Evolutionary conservation across 2,113 vertebrate species (phyloP), one percentile per base, ranked within the genome.

Genomic region (Greenwoodochromis staneri): DNA sequence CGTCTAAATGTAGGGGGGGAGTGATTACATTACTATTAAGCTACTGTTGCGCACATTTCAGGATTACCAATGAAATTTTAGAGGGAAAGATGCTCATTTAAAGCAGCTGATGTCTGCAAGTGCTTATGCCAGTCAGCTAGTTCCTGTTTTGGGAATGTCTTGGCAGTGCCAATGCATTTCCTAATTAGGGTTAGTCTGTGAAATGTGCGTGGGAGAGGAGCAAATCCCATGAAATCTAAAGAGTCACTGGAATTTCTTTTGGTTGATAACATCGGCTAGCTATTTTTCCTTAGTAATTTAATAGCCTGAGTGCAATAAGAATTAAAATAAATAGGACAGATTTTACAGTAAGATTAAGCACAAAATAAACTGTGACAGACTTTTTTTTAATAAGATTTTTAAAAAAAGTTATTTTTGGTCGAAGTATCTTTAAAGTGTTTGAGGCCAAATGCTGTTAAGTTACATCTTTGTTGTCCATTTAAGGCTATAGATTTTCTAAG

Each of bases 221-320:
- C 82, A 94, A 69, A 87, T 95, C 92, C 91, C 95, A 94, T 94
- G 92, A 95, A 94, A 87, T 63, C 47, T 51, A 29, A 45, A 66
- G 21, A 87, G 40, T 88, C 83, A 51, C n/a, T 31, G 27, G 81
- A 87, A 73, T 73, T 87, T 78, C 80, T 31, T 80, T 63, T 51
- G 36, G 38, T 24, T 80, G 89, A 91, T 86, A 84, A 84, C 81
- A 89, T 90, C 81, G 13, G 8, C 5, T 9, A 73, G 54, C 6
- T 80, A 12, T 88, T 92, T 89, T 19, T 81, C 55, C 9, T 42
- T 31, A 54, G n/a, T 66, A 38, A 24, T 82, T 21, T 40, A 16
- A 9, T 59, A 40, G 49, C 7, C 27, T 54, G 45, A 51, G 27
- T 51, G 16, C n/a, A 82, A 17, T 27, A 13, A 59, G 59, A 55